phyloP scores from a whole-genome alignment of 2,797 vertebrate genomes.

The Pangasius mekongensis region DNA sequence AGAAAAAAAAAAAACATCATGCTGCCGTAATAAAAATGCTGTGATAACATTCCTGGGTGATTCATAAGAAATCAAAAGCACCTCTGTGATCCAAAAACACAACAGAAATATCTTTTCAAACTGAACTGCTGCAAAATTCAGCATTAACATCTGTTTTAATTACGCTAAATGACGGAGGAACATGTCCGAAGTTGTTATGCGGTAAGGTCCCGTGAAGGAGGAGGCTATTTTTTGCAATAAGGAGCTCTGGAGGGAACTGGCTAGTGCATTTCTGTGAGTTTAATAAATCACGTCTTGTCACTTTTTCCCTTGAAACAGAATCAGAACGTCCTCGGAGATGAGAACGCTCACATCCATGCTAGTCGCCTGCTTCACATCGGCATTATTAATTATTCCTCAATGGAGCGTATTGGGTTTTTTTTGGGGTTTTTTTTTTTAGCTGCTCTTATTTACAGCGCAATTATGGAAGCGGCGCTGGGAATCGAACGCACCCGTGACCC shows the following conservation, averaged over 20 bases:
- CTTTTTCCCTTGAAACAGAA: neutral
- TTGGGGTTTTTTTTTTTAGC: neutral
- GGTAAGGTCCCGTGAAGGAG: neutral
- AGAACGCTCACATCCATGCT: neutral
- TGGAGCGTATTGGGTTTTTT: too few relatives aligned
- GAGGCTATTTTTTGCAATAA: neutral
- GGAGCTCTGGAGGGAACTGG: neutral
- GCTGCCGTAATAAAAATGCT: too few relatives aligned
- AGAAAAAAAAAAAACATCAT: neutral
- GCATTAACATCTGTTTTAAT: neutral
- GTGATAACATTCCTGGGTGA: too few relatives aligned
- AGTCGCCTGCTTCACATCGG: neutral
- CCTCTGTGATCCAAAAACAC: neutral
- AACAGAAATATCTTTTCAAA: neutral
- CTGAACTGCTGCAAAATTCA: neutral
- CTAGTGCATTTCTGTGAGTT: neutral
- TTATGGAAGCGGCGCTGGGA: neutral
- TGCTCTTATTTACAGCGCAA: neutral
- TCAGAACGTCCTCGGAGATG: neutral
- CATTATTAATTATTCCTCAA: neutral
- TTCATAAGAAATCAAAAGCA: neutral
- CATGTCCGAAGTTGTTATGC: neutral
- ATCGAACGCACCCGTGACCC: neutral
- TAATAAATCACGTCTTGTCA: slow-evolving; percentile 18
- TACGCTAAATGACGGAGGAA: neutral